These are phyloP conservation scores for Abrostola tripartita DNA, from an alignment of 2,888 invertebrate species.

Conservation along the genomic window DNA sequence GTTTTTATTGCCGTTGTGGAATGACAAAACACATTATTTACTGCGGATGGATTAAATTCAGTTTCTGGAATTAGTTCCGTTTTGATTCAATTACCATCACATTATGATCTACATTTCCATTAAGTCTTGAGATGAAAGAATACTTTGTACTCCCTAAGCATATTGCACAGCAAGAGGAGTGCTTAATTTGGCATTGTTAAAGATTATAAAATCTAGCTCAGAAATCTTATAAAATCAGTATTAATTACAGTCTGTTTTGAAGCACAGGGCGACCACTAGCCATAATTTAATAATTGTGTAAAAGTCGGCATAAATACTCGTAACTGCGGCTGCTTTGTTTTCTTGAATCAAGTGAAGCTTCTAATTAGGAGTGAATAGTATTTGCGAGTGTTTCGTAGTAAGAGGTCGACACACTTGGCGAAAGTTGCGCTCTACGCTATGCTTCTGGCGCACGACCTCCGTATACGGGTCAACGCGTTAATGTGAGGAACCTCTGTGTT, in stretches of 20 bases:
- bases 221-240: no score
- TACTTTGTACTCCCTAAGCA: no score
- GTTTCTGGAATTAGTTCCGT: not conserved
- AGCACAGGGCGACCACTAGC: no score
- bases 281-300: no score
- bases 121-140: no score
- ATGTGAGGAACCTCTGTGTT: slow-evolving; percentile 70
- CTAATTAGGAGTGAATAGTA: slow-evolving; percentile 39
- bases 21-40: not conserved
- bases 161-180: no score
- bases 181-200: no score
- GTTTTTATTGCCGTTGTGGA: not conserved
- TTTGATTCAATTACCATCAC: not conserved
- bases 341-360: slow-evolving; percentile 7
- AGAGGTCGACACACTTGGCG: slow-evolving; percentile 61
- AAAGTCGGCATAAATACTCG: not conserved
- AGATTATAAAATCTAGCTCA: no score
- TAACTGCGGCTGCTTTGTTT: not conserved
- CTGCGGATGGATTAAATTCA: not conserved
- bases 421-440: slow-evolving; percentile 60
- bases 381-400: slow-evolving; percentile 52
- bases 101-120: no score
- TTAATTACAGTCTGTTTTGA: no score
- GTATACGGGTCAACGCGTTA: slow-evolving; percentile 76
- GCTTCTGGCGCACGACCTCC: slow-evolving; percentile 75